Conservation (phyloP, 2,888 invertebrate genomes). For the Microplitis manilae region DNA sequence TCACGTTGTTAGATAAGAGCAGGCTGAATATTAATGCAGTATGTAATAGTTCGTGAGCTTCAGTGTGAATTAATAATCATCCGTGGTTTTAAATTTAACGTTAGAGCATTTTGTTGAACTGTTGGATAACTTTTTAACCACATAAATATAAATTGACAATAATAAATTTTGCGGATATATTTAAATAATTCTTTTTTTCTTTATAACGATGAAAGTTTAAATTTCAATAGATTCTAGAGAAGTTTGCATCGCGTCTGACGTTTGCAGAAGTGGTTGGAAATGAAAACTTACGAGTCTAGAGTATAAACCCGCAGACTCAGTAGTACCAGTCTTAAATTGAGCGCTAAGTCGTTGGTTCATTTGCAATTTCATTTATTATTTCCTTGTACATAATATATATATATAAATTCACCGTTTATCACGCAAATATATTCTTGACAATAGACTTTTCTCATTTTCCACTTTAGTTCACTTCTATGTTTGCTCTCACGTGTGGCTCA, state of each 20-base stretch:
- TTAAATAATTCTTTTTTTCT: neutral
- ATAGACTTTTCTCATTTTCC: constrained; percentile 33
- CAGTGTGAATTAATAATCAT: neutral
- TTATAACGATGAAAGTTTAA: neutral
- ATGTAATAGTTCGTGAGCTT: constrained; percentile 68
- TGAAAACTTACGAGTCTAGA: neutral
- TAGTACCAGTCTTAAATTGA: constrained; percentile 5
- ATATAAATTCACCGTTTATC: neutral
- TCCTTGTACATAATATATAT: constrained; percentile 41
- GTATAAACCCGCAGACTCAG: neutral
- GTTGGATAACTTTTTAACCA: too few species aligned
- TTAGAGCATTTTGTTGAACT: too few species aligned
- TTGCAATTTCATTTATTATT: constrained; percentile 55
- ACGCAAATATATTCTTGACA: constrained; percentile 29
- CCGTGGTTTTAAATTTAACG: constrained; percentile 55
- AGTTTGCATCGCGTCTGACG: neutral
- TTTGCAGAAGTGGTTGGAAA: neutral
- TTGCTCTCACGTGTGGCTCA: constrained; percentile 23
- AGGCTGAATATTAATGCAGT: constrained; percentile 69
- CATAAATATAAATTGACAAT: neutral
- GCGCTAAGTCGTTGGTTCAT: constrained; percentile 46
- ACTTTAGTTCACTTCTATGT: constrained; percentile 16
- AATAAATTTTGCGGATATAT: neutral
- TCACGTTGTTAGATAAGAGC: constrained; percentile 67
- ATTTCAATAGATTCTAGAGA: neutral